These are phyloP conservation scores for Aurelia aurita DNA, from an alignment of 30 jellyfish, hydroid and myxozoan genomes.

Conservation along the genomic window DNA sequence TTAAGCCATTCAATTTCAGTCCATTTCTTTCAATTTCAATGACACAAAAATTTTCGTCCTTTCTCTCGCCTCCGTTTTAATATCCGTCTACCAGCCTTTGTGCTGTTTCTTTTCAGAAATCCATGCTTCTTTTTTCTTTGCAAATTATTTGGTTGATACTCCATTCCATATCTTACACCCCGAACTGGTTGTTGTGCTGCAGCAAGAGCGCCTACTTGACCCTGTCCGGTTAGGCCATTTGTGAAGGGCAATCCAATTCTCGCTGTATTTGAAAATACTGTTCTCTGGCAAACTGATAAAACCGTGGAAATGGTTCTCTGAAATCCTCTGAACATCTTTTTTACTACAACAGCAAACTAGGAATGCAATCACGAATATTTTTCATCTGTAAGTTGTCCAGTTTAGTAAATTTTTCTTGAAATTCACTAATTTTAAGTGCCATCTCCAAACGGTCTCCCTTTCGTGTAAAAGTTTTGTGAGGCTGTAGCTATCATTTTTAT, in stretches of 20 bases:
- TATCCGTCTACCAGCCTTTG: slow-evolving; percentile 85
- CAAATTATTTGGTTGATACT: slow-evolving; percentile 94
- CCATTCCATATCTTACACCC: slow-evolving; percentile 92
- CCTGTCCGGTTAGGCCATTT: neutral
- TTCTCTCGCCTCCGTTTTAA: slow-evolving; percentile 76
- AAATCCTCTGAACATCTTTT: neutral
- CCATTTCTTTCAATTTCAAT: slow-evolving; percentile 9
- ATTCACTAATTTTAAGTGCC: too few species aligned
- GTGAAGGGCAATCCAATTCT: neutral
- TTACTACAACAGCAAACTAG: neutral
- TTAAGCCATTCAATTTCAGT: too few species aligned
- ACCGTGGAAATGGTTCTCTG: neutral
- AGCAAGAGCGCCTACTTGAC: neutral
- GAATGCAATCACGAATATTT: too few species aligned
- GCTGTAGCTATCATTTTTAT: too few species aligned
- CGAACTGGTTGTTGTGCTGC: slow-evolving; percentile 61
- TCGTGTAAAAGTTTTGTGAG: too few species aligned
- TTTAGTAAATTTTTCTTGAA: too few species aligned
- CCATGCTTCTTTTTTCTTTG: slow-evolving; percentile 92
- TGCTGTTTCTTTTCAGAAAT: slow-evolving; percentile 69
- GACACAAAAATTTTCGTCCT: slow-evolving; percentile 85
- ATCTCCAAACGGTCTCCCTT: neutral
- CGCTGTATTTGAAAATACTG: neutral
- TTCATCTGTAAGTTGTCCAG: too few species aligned
- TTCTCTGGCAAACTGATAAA: neutral